phyloP scores from a whole-genome alignment of 2,113 vertebrate species.

The Syngnathoides biaculeatus region DNA sequence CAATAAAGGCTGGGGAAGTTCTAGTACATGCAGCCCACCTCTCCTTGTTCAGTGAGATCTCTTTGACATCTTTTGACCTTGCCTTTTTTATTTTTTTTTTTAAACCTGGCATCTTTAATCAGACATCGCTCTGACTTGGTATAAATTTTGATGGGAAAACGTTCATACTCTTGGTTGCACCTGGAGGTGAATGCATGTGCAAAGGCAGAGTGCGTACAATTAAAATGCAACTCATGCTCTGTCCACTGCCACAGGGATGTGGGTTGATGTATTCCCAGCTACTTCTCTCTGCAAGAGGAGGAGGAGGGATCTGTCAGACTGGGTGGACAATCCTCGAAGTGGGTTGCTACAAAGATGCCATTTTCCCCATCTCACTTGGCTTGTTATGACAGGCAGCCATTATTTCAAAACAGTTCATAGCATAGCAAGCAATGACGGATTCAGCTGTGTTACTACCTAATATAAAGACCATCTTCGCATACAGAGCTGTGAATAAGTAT shows the following conservation, averaged over 20 bases:
- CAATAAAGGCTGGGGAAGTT: neutral
- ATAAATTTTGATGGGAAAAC: neutral
- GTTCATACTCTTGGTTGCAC: too few species aligned
- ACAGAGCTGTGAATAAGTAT: too few species aligned
- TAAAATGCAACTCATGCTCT: constrained; percentile 5
- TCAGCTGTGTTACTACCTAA: constrained; percentile 1
- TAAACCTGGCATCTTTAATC: neutral
- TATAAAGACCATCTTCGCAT: neutral
- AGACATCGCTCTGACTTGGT: neutral
- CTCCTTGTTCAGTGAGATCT: neutral
- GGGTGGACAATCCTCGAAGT: constrained; percentile 9
- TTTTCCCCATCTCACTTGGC: constrained; percentile 12
- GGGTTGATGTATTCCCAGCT: constrained; percentile 8
- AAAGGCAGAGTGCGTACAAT: neutral
- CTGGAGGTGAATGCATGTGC: neutral
- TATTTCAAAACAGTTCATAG: constrained; percentile 8
- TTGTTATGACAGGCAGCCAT: constrained; percentile 13
- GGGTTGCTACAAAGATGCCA: constrained; percentile 10
- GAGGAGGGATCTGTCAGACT: constrained; percentile 8
- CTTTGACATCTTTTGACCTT: neutral
- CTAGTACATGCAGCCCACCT: neutral
- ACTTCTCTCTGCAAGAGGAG: constrained; percentile 4
- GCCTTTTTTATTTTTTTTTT: neutral
- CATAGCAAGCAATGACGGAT: neutral
- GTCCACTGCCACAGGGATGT: constrained; percentile 5